Conservation (phyloP, 2,113 vertebrate genomes). For the Caranx melampygus region DNA sequence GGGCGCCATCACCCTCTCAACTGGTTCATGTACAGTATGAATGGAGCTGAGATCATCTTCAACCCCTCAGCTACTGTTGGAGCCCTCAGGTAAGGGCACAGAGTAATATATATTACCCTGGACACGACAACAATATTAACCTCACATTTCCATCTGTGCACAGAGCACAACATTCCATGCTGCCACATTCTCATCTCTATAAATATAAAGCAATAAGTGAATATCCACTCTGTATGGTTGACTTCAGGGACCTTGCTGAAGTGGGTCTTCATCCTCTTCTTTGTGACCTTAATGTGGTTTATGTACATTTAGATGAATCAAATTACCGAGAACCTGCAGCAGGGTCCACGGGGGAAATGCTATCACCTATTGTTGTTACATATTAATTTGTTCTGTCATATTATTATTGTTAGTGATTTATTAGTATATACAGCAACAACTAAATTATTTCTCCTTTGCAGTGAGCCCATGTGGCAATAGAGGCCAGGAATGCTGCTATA, state of each 20-base stretch:
- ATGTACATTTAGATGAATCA: background rate
- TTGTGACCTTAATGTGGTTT: background rate
- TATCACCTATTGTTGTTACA: background rate
- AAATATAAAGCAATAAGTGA: background rate
- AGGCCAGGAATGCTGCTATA: conserved; percentile 96
- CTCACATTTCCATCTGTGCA: no score
- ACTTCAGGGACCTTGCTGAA: background rate
- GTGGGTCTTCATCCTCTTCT: no score
- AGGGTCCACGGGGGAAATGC: background rate
- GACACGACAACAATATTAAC: no score
- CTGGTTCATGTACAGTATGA: conserved; percentile 95
- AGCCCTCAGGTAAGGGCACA: conserved; percentile 87
- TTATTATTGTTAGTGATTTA: background rate
- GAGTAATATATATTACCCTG: background rate
- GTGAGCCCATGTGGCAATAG: conserved; percentile 95
- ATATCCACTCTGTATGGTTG: background rate
- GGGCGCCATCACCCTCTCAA: conserved; percentile 98
- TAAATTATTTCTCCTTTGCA: conserved; percentile 67
- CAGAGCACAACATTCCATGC: no score
- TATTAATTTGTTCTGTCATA: background rate
- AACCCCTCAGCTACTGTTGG: conserved; percentile 97
- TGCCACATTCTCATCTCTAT: background rate
- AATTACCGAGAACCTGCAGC: no score
- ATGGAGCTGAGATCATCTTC: conserved; percentile 98
- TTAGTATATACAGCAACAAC: background rate